phyloP scores from a whole-genome alignment of 2,888 invertebrate species.

The Opisthograptis luteolata region DNA sequence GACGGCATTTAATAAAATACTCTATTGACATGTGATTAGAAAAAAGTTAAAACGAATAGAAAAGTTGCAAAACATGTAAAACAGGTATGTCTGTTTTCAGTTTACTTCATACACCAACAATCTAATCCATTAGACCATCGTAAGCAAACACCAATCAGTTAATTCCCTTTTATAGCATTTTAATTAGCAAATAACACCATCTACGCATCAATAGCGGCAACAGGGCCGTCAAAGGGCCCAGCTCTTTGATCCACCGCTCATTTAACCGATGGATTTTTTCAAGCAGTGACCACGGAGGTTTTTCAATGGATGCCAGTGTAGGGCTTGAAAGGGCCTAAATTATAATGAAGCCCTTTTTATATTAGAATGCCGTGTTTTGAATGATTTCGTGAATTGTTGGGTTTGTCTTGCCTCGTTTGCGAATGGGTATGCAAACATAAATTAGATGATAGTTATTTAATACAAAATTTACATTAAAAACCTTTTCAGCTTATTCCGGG shows the following conservation, averaged over 20 bases:
- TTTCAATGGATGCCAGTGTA: conserved; percentile 11
- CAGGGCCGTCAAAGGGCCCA: conserved; percentile 17
- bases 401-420: no score
- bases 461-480: no score
- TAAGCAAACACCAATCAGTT: conserved; percentile 16
- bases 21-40: no score
- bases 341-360: not conserved
- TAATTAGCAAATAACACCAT: conserved; percentile 26
- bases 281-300: conserved; percentile 28
- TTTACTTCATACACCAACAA: no score
- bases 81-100: no score
- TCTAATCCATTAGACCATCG: conserved; percentile 21
- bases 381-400: no score
- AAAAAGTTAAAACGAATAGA: no score
- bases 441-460: no score
- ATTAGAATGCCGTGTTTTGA: not conserved
- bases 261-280: conserved; percentile 27
- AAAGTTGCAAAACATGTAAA: no score
- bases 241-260: conserved; percentile 26
- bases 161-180: conserved; percentile 12
- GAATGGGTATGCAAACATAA: no score
- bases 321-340: conserved; percentile 1
- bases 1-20: no score
- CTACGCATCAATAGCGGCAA: conserved; percentile 7
- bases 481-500: no score